These are phyloP conservation scores for Cacatua alba DNA, from an alignment of 2,113 vertebrate species.

Conservation along the genomic window DNA sequence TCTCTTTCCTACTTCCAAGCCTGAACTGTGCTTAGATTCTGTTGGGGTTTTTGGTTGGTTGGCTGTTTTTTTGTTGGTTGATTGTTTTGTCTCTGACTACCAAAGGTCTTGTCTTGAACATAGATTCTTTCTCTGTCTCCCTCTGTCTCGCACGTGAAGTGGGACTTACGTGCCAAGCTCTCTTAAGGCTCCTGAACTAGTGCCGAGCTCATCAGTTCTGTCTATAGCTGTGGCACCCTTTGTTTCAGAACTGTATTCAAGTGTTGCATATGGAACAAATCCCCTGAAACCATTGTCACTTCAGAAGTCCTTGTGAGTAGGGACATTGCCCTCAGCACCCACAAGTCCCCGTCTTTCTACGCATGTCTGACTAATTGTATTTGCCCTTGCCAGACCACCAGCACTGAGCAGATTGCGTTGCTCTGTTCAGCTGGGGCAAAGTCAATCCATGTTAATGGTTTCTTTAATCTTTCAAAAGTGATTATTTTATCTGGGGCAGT, in stretches of 20 bases:
- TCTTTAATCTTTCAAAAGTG: slow-evolving; percentile 48
- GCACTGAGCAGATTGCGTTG: neutral
- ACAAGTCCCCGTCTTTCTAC: neutral
- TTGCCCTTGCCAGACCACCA: slow-evolving; percentile 23
- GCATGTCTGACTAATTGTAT: neutral
- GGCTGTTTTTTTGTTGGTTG: neutral
- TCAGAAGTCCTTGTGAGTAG: neutral
- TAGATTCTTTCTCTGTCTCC: neutral
- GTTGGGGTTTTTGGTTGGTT: too few species aligned
- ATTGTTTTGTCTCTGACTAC: neutral
- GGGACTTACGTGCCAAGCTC: neutral
- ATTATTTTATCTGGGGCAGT: slow-evolving; percentile 9
- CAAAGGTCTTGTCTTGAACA: neutral
- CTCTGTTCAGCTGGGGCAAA: neutral
- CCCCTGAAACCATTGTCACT: neutral
- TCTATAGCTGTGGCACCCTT: neutral
- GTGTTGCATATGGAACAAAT: neutral
- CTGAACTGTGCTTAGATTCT: neutral
- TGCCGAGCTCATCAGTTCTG: neutral
- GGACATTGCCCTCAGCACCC: neutral
- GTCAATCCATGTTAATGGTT: neutral
- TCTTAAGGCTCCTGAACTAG: neutral
- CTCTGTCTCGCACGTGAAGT: neutral
- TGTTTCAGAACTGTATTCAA: neutral
- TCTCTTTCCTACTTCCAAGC: neutral